These are phyloP conservation scores for Cyphomyrus discorhynchus DNA, from an alignment of 2,113 vertebrate genomes.

Conservation along the genomic window DNA sequence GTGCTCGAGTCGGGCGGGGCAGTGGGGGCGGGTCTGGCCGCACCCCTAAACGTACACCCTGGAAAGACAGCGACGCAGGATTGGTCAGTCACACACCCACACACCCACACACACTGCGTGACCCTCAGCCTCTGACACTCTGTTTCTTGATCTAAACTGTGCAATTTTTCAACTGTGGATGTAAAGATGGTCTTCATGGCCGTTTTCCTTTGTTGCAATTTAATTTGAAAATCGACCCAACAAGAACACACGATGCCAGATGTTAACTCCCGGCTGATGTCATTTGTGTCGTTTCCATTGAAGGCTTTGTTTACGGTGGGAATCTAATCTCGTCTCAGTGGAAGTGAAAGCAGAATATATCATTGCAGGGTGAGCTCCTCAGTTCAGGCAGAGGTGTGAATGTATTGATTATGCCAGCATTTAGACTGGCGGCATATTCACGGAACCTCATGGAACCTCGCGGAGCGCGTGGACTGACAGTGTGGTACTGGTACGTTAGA, in stretches of 20 bases:
- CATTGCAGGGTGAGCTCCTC: not conserved
- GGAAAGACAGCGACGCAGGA: conserved; percentile 28
- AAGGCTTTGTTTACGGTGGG: not conserved
- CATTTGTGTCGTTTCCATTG: not conserved
- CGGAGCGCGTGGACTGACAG: not conserved
- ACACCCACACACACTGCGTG: not conserved
- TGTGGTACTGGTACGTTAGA: not conserved
- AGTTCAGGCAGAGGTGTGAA: not conserved
- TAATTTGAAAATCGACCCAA: not conserved
- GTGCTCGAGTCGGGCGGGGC: conserved; percentile 70
- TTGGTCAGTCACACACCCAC: not conserved
- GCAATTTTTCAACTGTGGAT: not conserved
- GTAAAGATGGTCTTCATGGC: not conserved
- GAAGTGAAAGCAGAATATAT: not conserved
- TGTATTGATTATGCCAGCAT: not conserved
- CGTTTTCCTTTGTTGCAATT: not conserved
- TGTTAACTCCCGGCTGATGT: conserved; percentile 3
- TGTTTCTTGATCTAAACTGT: not conserved
- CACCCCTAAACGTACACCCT: conserved; percentile 89
- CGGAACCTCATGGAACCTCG: not conserved
- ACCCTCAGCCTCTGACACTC: too few relatives aligned
- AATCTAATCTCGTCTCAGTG: not conserved
- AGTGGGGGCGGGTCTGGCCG: conserved; percentile 65
- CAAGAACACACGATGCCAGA: not conserved
- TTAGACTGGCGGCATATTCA: not conserved